Base-by-base conservation (phyloP, 2,797 vertebrate genomes). In the Enteromius viviparus region DNA sequence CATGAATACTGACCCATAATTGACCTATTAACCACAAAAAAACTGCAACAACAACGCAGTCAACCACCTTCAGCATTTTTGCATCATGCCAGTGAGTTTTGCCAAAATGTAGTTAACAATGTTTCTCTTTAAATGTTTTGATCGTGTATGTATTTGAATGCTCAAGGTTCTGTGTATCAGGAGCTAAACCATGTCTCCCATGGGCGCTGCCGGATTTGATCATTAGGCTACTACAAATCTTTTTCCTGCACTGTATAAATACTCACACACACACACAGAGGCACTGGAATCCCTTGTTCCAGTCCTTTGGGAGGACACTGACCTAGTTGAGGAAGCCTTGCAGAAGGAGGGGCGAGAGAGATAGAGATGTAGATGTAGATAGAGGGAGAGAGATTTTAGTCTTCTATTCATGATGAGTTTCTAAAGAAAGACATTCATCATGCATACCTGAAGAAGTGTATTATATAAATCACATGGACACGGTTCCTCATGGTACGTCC, bases 291-390 rank as follows among this genome's bases (percentile, higher is more conserved):
- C 17, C 78, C 86, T 66, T 77, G 34, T 89, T 82, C 37, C 79
- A 81, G 82, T 89, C 87, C 83, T 86, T 80, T 72, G 83, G 89
- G 90, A 83, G 85, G 71, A 47, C 34, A 84, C 87, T 92, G 93
- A 94, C 93, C 93, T 92, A 94, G 88, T 92, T 94, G 89, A 90
- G 79, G 79, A 85, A 85, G 82, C 60, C 32, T 66, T 74, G 76
- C 76, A 40, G 42, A 78, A 80, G 83, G 60, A 86, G 78, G 72
- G 55, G 75, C 51, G 47, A 55, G 55, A 58, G 79, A 76, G 58
- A 79, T 80, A 80, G 34, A 82, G 75, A 82, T 78, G 69, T 69
- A 69, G 65, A 85, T 55, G 45, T 51, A 51, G 47, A 74, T 49
- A 74, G 23, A 51, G 32, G 12, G 34, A 64, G 62, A 69, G 55